phyloP scores from a whole-genome alignment of 2,888 invertebrate species.

The Erpobdella octoculata region DNA sequence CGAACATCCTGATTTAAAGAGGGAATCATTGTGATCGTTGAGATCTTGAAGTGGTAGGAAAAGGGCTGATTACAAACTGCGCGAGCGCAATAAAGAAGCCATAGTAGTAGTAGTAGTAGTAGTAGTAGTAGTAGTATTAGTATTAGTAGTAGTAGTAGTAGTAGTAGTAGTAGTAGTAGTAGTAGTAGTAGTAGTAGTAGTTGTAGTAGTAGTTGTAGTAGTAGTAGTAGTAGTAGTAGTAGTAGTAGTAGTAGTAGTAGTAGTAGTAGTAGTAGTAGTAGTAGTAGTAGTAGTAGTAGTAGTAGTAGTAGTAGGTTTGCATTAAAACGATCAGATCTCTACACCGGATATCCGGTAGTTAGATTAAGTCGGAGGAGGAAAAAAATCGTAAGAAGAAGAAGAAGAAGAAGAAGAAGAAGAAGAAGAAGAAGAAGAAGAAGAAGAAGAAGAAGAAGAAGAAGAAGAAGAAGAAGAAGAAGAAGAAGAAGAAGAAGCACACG shows the following conservation, averaged over 20 bases:
- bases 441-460: constrained; percentile 5
- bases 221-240: constrained; percentile 15
- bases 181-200: constrained; percentile 17
- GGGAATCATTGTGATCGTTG: too few relatives aligned
- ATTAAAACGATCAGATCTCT: too few relatives aligned
- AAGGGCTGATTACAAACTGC: too few relatives aligned
- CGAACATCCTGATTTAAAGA: too few relatives aligned
- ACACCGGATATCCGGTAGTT: too few relatives aligned
- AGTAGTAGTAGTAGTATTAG: too few relatives aligned
- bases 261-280: constrained; percentile 17
- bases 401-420: constrained; percentile 5
- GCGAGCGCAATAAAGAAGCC: too few relatives aligned
- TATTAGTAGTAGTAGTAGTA: too few relatives aligned
- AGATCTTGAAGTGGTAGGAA: too few relatives aligned
- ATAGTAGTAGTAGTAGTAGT: constrained; percentile 15
- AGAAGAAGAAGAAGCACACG: neutral
- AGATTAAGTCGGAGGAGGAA: neutral
- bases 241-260: constrained; percentile 17
- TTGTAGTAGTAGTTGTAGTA: constrained; percentile 11
- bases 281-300: constrained; percentile 17
- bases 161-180: constrained; percentile 17
- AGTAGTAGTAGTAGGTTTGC: constrained; percentile 22
- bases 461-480: constrained; percentile 5
- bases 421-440: constrained; percentile 5
- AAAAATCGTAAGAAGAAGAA: neutral